A percentile compares a stretch with the other conserved stretches of the same genome.
Evolutionary conservation across 2,888 invertebrate species (phyloP).

Genomic region (Metopia argyrocephala): DNA sequence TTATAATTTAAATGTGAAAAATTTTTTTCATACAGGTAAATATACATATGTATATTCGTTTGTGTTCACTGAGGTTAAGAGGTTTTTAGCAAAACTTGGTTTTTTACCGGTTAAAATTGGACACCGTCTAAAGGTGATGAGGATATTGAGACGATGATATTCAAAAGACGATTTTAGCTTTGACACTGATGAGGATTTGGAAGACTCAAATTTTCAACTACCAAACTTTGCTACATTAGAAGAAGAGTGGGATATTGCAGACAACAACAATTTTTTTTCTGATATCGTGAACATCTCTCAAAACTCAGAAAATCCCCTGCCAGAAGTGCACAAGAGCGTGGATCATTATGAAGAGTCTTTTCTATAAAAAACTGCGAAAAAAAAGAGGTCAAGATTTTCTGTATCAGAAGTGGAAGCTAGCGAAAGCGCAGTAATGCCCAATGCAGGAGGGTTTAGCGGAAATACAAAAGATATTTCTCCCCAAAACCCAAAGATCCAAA

Average conservation of each 20-base stretch:
- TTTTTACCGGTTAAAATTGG: no score
- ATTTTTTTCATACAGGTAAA: no score
- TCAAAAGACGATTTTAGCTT: background rate
- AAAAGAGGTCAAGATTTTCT: constrained; percentile 7
- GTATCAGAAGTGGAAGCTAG: constrained; percentile 4
- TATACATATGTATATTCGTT: no score
- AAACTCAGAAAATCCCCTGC: background rate
- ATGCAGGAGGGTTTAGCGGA: constrained; percentile 14
- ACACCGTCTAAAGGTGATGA: background rate
- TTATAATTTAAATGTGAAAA: no score
- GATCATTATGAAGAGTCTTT: no score
- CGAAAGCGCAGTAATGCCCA: background rate
- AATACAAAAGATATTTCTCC: background rate
- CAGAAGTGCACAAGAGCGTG: constrained; percentile 6
- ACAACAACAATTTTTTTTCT: background rate
- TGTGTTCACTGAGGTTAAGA: no score
- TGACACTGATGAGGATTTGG: no score
- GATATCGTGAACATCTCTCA: background rate
- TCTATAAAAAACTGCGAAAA: background rate
- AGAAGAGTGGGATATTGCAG: background rate
- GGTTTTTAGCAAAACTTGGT: no score
- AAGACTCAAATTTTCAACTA: no score
- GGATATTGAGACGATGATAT: background rate
- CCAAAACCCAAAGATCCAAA: background rate
- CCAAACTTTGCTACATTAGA: background rate